phyloP scores from a whole-genome alignment of 92 coral and sea anemone genomes.

The Zoanthus sansibaricus region DNA sequence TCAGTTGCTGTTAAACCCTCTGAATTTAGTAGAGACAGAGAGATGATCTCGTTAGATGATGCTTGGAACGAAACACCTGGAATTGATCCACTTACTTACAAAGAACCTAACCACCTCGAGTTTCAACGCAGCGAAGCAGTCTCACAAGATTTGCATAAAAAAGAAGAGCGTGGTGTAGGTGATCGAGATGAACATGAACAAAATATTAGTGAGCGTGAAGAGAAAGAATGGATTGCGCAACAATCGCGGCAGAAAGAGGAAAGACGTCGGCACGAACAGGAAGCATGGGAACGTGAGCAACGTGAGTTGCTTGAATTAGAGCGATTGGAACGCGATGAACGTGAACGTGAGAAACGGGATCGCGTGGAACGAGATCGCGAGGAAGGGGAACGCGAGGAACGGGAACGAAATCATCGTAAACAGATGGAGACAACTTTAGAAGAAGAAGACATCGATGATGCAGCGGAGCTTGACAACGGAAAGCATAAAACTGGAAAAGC shows the following conservation, averaged over 20 bases:
- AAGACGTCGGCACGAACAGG: conserved; percentile 62
- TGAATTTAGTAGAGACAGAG: not conserved
- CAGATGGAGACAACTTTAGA: conserved; percentile 6
- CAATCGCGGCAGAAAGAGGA: conserved; percentile 60
- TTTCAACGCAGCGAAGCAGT: not conserved
- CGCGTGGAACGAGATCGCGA: conserved; percentile 44
- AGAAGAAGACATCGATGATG: conserved; percentile 38
- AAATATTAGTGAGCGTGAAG: conserved; percentile 62
- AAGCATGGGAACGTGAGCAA: conserved; percentile 74
- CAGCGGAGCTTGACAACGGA: conserved; percentile 33
- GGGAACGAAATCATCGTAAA: not conserved
- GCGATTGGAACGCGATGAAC: conserved; percentile 52
- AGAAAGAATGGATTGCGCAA: conserved; percentile 65
- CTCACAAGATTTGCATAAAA: conserved; percentile 17
- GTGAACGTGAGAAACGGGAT: conserved; percentile 69
- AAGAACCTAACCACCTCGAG: not conserved
- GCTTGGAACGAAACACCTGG: conserved; percentile 55
- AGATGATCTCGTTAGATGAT: conserved; percentile 52
- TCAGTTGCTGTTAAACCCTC: not conserved
- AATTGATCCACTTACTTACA: conserved; percentile 7
- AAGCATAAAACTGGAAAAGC: not conserved
- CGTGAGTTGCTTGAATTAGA: conserved; percentile 67
- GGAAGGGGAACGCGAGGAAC: too few species aligned
- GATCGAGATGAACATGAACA: conserved; percentile 51
- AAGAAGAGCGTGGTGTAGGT: conserved; percentile 33